phyloP scores from a whole-genome alignment of 1,140 invertebrate genomes.

The Thaumatotibia leucotreta region DNA sequence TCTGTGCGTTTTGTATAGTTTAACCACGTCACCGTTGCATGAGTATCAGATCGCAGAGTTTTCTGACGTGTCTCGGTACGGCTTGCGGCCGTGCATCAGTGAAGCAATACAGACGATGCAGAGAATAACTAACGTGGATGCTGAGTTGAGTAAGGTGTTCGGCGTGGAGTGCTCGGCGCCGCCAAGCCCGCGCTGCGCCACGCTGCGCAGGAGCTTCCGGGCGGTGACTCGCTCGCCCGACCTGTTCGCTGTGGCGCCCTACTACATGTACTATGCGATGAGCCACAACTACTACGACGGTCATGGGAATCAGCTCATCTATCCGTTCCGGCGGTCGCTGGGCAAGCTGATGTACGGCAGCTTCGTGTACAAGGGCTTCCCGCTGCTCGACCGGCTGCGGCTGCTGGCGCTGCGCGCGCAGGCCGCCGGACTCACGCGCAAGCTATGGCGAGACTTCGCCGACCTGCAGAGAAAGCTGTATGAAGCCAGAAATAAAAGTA shows the following conservation, averaged over 20 bases:
- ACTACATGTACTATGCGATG: constrained; percentile 33
- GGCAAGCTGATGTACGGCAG: constrained; percentile 34
- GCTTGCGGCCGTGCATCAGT: constrained; percentile 13
- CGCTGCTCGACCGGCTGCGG: neutral
- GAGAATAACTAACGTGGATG: too few relatives aligned
- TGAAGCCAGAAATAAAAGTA: neutral
- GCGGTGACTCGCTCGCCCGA: constrained; percentile 26
- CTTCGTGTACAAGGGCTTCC: neutral
- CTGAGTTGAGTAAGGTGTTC: too few relatives aligned
- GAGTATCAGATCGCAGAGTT: constrained; percentile 24
- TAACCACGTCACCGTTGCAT: constrained; percentile 16
- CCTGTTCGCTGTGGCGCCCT: constrained; percentile 28
- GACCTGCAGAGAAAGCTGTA: neutral
- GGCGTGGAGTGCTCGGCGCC: too few relatives aligned
- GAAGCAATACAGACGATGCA: neutral
- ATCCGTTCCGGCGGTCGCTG: constrained; percentile 28
- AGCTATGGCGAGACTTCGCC: neutral
- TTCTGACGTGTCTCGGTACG: constrained; percentile 15
- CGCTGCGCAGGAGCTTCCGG: constrained; percentile 31
- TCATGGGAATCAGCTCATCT: constrained; percentile 26
- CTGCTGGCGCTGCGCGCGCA: neutral
- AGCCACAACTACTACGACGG: constrained; percentile 32
- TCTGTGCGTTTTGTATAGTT: constrained; percentile 23
- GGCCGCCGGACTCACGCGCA: neutral
- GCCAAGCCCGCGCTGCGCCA: constrained; percentile 20